A percentile compares a stretch with the other conserved stretches of the same genome.
phyloP scores from a whole-genome alignment of 2,797 vertebrate genomes.

The Brachyrhaphis roseni region DNA sequence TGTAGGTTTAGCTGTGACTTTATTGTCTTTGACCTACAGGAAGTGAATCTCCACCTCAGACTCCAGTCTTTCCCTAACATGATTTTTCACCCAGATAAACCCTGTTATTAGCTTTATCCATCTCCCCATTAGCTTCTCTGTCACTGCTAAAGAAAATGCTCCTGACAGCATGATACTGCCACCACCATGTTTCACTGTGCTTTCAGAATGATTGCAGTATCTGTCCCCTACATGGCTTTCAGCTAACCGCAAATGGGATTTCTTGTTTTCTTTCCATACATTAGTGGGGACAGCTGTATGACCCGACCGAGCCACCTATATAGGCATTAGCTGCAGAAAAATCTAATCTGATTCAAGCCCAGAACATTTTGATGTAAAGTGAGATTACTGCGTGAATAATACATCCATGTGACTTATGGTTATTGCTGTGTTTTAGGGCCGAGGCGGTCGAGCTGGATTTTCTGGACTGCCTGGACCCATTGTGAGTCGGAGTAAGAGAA shows the following conservation, averaged over 20 bases:
- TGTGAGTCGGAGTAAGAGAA: conserved; percentile 67
- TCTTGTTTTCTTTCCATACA: not conserved
- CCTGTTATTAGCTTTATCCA: not conserved
- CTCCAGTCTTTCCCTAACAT: not conserved
- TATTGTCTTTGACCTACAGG: not conserved
- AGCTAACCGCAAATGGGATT: not conserved
- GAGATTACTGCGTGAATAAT: conserved; percentile 1
- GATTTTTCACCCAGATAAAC: not conserved
- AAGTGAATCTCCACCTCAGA: not conserved
- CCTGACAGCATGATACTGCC: not conserved
- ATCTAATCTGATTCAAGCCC: not conserved
- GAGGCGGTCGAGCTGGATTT: conserved; percentile 75
- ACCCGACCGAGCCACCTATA: not conserved
- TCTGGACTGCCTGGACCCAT: conserved; percentile 74
- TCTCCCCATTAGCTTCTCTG: not conserved
- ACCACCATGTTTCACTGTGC: not conserved
- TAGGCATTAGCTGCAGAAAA: not conserved
- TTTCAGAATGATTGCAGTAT: not conserved
- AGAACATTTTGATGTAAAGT: not conserved
- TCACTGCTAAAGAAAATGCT: not conserved
- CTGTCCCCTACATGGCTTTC: not conserved
- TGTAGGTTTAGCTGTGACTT: not conserved
- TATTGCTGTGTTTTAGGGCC: conserved; percentile 68
- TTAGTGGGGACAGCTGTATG: not conserved
- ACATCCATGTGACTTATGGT: not conserved